Base-by-base conservation (phyloP, 2,113 vertebrate species). In the Heteronetta atricapilla region DNA sequence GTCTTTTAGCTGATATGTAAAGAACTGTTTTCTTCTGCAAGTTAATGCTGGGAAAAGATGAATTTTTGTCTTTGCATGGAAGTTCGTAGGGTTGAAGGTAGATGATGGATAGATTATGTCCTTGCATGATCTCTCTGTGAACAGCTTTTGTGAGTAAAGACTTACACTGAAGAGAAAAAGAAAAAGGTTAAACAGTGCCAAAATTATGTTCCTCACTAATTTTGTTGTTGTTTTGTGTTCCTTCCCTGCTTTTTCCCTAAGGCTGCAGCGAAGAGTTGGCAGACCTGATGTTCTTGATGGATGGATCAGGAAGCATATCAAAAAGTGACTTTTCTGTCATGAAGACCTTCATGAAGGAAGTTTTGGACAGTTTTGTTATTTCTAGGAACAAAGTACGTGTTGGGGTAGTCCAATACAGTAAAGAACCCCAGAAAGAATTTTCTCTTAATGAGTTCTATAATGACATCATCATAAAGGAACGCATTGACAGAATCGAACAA, bases 201-300 rank as follows among this genome's bases (percentile, higher is more conserved):
- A 38, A 11, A 40, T 48, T 76, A 11, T 44, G 50, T 44, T 58
- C 38, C n/a, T 82, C 60, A 60, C 18, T 89, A 36, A 21, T 25
- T 44, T 63, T 40, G 34, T 40, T 64, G 52, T 56, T 23, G 21
- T 38, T 34, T 62, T 52, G 60, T 60, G 62, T 74, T 44, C 20
- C 33, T 13, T 40, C 38, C 48, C 31, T 78, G 19, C 12, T 29
- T 85, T 72, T 70, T 58, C 63, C 53, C 31, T 33, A 62, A 98
- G 98, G 68, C 78, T 99, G 98, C 96, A 75, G 85, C 11, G 97
- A 95, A 29, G 85, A 91, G 59, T 11, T 95, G 64, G 97, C 97
- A 17, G 98, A 99, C 88, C 91, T 99, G 91, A 97, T 99, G 53
- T 97, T 99, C 93, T 93, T 99, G 17, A 44, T 98, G 4, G 98